These are phyloP conservation scores for Uloborus plumipes DNA, from an alignment of 2,888 invertebrate species.

Conservation along the genomic window DNA sequence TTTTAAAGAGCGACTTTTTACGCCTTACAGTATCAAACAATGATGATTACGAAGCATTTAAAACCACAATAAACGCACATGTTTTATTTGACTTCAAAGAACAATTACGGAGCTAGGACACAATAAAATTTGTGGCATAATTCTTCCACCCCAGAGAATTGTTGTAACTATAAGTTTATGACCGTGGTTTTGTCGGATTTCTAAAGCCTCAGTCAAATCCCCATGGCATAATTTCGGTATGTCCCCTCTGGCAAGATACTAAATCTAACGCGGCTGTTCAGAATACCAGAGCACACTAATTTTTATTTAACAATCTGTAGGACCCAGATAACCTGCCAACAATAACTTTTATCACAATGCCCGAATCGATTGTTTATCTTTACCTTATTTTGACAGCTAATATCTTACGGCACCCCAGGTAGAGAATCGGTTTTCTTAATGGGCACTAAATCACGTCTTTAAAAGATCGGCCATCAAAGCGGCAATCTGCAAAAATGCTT, in stretches of 20 bases:
- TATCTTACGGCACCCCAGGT: conserved; percentile 47
- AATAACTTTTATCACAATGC: conserved; percentile 45
- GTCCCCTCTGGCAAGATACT: conserved; percentile 14
- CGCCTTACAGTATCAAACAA: too few relatives aligned
- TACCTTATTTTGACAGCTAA: conserved; percentile 40
- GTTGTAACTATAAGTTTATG: conserved; percentile 17
- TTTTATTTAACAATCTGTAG: conserved; percentile 50
- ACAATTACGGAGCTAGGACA: conserved; percentile 18
- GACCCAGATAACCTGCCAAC: conserved; percentile 35
- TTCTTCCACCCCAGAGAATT: conserved; percentile 2
- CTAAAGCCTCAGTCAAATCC: conserved; percentile 20
- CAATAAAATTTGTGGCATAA: conserved; percentile 18
- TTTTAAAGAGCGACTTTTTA: too few relatives aligned
- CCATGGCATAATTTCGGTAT: conserved; percentile 37
- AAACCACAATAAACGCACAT: too few relatives aligned
- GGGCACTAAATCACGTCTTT: conserved; percentile 41
- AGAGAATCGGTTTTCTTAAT: conserved; percentile 41
- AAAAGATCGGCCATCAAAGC: conserved; percentile 31
- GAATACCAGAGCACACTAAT: conserved; percentile 36
- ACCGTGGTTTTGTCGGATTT: conserved; percentile 1
- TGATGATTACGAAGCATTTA: too few relatives aligned
- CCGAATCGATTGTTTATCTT: conserved; percentile 48
- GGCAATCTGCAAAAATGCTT: conserved; percentile 40
- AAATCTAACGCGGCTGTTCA: conserved; percentile 8
- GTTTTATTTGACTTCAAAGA: too few relatives aligned